Conservation (phyloP, 2,113 vertebrate species). For the Chunga burmeisteri region DNA sequence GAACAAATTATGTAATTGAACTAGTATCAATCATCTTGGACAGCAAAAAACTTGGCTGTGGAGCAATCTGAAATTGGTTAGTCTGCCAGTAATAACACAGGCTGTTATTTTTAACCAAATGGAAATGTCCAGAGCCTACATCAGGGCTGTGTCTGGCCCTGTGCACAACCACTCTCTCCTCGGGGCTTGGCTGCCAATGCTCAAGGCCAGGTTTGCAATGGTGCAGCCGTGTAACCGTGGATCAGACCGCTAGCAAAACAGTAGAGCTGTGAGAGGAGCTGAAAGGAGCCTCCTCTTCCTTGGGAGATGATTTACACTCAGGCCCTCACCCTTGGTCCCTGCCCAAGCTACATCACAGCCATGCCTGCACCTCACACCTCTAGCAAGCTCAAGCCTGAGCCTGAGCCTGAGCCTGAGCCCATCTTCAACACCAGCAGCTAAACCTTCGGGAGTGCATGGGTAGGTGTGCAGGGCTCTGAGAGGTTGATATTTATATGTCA, state of each 20-base stretch:
- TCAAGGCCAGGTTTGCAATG: background rate
- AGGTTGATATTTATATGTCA: background rate
- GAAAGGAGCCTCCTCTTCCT: background rate
- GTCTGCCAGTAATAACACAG: background rate
- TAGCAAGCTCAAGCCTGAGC: background rate
- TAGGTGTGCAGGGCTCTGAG: background rate
- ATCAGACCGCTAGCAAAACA: background rate
- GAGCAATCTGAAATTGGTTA: background rate
- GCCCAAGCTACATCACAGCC: rapidly evolving
- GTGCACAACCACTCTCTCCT: background rate
- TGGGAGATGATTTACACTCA: background rate
- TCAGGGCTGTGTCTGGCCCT: background rate
- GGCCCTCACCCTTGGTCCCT: background rate
- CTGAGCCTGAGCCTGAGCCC: background rate
- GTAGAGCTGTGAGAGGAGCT: background rate
- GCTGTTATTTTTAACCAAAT: background rate
- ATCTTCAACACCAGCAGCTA: background rate
- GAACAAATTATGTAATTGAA: background rate
- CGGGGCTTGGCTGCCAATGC: background rate
- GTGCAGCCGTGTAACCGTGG: background rate
- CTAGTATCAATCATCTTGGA: background rate
- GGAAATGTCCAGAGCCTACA: background rate
- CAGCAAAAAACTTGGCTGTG: background rate
- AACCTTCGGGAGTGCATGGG: background rate
- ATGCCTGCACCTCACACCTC: background rate